Percentiles rank a stretch among this genome's conserved stretches.
Conservation (phyloP, 2,113 vertebrate species). For the Heliornis fulica region DNA sequence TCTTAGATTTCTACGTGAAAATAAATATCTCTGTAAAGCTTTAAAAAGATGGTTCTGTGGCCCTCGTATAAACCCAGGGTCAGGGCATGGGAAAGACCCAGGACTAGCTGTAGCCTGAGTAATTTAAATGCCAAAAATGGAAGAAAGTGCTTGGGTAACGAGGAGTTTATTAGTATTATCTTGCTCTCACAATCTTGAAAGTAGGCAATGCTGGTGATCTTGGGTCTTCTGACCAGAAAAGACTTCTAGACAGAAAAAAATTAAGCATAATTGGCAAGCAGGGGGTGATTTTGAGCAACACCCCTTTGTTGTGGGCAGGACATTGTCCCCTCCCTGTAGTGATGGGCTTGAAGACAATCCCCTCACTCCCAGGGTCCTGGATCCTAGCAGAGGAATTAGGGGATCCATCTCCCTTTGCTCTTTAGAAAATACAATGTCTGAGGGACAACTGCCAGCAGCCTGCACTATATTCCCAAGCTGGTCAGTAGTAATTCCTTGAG, state of each 20-base stretch:
- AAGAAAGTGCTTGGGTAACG: background rate
- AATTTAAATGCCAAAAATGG: background rate
- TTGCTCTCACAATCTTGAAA: accelerated
- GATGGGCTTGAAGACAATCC: background rate
- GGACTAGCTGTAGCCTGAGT: background rate
- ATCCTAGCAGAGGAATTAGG: background rate
- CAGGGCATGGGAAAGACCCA: background rate
- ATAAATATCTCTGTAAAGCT: background rate
- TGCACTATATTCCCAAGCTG: background rate
- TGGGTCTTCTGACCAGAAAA: background rate
- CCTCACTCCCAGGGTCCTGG: background rate
- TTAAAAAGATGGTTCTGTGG: background rate
- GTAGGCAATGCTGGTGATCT: background rate
- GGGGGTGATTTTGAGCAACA: background rate
- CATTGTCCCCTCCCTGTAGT: background rate
- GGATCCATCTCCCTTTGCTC: background rate
- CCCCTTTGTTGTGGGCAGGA: background rate
- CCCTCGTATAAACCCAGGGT: background rate
- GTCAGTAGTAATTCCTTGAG: background rate
- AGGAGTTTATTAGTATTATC: background rate
- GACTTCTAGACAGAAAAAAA: background rate
- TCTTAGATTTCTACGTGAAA: background rate
- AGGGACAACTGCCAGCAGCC: background rate
- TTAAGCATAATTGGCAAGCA: background rate
- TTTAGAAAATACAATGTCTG: background rate